These are phyloP conservation scores for Hexactinellida sp. DNA, from an alignment of 37 sponge, comb jelly and placozoan genomes.

Conservation along the genomic window DNA sequence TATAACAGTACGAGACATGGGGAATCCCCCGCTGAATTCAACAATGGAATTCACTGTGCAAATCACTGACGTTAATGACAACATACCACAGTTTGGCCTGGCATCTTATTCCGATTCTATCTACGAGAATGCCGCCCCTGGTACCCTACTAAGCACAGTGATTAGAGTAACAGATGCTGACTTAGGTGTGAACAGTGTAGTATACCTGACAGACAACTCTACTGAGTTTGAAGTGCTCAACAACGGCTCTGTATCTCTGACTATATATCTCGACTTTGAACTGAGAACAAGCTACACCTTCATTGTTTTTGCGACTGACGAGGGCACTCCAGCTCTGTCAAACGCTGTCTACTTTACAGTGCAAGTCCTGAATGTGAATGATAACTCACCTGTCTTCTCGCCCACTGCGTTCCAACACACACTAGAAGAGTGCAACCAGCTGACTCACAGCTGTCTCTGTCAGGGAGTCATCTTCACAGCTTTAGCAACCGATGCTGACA, in stretches of 20 bases:
- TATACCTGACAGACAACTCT: not conserved
- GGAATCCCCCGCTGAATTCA: not conserved
- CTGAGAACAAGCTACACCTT: conserved; percentile 4
- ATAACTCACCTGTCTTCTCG: conserved; percentile 38
- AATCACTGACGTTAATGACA: not conserved
- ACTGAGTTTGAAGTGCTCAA: conserved; percentile 22
- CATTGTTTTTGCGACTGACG: conserved; percentile 33
- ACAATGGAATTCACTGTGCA: not conserved
- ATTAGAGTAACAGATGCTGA: not conserved
- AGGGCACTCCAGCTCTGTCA: conserved; percentile 18
- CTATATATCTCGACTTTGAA: conserved; percentile 32
- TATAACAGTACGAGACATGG: not conserved
- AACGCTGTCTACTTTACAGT: conserved; percentile 27
- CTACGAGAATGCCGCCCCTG: not conserved
- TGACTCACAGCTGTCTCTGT: not conserved
- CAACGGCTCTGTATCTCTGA: conserved; percentile 29
- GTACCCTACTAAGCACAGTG: not conserved
- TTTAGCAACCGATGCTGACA: not conserved
- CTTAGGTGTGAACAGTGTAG: not conserved
- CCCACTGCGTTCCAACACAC: not conserved
- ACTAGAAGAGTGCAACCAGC: not conserved
- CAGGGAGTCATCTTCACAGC: not conserved
- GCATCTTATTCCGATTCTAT: not conserved
- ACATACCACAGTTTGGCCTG: not conserved
- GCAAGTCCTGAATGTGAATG: conserved; percentile 38